phyloP scores from a whole-genome alignment of 2,113 vertebrate species.

The Calidris pygmaea region DNA sequence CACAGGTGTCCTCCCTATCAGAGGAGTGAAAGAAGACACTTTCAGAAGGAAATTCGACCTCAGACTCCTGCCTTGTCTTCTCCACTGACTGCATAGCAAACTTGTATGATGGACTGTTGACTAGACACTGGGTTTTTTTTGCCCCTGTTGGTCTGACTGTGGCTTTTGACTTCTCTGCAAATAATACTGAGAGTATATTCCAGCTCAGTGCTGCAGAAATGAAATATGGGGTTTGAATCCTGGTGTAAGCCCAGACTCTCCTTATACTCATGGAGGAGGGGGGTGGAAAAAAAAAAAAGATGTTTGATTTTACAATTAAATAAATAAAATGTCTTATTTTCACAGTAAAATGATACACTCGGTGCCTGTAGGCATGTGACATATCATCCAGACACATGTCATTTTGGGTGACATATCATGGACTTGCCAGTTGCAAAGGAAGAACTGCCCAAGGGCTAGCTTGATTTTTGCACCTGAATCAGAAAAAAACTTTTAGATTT shows the following conservation, averaged over 20 bases:
- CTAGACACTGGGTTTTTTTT: not conserved
- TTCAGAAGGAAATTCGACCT: not conserved
- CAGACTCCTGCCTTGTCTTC: not conserved
- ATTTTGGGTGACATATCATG: not conserved
- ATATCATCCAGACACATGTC: not conserved
- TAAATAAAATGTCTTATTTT: not conserved
- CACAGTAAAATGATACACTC: not conserved
- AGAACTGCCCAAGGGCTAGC: not conserved
- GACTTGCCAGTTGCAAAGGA: not conserved
- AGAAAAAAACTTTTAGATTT: not conserved
- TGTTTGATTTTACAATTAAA: not conserved
- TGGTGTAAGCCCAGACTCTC: not conserved
- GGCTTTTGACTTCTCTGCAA: not conserved
- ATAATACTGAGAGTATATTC: not conserved
- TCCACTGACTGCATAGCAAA: not conserved
- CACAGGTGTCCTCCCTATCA: not conserved
- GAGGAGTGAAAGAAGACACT: not conserved
- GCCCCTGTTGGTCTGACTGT: not conserved
- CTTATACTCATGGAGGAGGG: not conserved
- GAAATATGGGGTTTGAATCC: not conserved
- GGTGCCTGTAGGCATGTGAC: not conserved
- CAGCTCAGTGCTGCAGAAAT: not conserved
- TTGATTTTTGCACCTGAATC: slow-evolving; percentile 14
- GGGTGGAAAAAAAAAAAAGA: not conserved
- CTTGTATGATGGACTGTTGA: not conserved